Evolutionary conservation across 2,888 invertebrate genomes (phyloP).

Genomic region (Eristalis pertinax): DNA sequence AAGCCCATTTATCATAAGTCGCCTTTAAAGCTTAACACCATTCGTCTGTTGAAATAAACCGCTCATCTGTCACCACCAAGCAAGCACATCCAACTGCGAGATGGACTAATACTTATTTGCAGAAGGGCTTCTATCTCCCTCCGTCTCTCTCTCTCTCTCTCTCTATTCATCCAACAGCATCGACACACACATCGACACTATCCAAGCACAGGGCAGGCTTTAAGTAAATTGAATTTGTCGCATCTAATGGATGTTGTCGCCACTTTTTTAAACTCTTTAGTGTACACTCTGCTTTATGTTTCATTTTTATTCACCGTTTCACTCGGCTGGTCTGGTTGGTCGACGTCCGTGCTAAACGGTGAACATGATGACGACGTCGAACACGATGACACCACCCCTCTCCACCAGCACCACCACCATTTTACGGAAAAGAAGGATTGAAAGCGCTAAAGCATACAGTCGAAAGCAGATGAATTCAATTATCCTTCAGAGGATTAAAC

Average conservation of each 20-base stretch:
- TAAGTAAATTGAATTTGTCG: constrained; percentile 63
- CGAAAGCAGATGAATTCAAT: constrained; percentile 50
- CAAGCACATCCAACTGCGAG: not conserved
- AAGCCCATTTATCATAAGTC: not conserved
- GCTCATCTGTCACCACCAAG: not conserved
- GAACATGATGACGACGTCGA: constrained; percentile 1
- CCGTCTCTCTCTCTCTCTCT: not conserved
- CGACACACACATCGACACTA: not conserved
- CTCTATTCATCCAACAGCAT: not conserved
- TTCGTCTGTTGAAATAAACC: not conserved
- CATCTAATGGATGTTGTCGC: constrained; percentile 64
- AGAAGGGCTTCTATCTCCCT: not conserved
- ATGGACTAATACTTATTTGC: not conserved
- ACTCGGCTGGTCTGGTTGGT: constrained; percentile 6
- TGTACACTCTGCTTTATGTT: constrained; percentile 31
- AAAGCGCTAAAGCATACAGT: constrained; percentile 28
- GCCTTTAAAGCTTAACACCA: not conserved
- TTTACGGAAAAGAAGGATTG: not conserved
- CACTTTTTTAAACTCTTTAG: constrained; percentile 46
- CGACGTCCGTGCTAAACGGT: not conserved
- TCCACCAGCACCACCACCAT: not conserved
- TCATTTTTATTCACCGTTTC: constrained; percentile 50
- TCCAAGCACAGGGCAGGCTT: constrained; percentile 18
- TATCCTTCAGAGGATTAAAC: constrained; percentile 37
- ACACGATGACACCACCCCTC: not conserved